Percentiles rank a stretch among this genome's conserved stretches.
Conservation (phyloP, 2,113 vertebrate genomes). For the Engystomops pustulosus region DNA sequence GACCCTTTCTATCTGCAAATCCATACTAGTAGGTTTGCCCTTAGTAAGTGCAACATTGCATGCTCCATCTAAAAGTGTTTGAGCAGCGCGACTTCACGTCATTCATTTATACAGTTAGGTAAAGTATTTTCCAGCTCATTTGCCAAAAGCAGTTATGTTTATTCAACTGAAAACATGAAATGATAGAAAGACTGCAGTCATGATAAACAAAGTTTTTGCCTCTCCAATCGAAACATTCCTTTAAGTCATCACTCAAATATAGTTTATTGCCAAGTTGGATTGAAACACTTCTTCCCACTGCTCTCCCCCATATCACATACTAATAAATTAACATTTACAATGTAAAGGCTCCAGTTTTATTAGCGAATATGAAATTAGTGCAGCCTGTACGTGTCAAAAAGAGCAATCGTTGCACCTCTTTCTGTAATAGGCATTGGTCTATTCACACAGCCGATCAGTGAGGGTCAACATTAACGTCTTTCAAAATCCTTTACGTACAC, state of each 20-base stretch:
- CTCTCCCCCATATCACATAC: neutral
- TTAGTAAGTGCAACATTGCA: neutral
- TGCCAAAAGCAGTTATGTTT: conserved; percentile 25
- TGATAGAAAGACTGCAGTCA: conserved; percentile 16
- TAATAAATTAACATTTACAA: neutral
- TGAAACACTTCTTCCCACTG: neutral
- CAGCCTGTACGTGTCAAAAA: no score
- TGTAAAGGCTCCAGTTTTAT: neutral
- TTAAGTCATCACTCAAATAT: neutral
- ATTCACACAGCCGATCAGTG: no score
- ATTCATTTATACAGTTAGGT: conserved; percentile 19
- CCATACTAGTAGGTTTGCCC: neutral
- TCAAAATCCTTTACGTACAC: no score
- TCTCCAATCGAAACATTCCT: neutral
- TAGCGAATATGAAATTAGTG: neutral
- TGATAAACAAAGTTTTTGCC: conserved; percentile 11
- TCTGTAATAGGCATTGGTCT: no score
- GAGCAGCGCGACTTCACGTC: neutral
- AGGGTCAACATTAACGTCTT: no score
- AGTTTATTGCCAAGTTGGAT: neutral
- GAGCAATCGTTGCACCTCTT: no score
- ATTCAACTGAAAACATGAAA: conserved; percentile 17
- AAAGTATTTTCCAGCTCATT: conserved; percentile 28
- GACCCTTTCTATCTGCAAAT: neutral
- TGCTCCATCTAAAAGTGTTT: neutral